phyloP scores from a whole-genome alignment of 1,140 invertebrate genomes.

The Mercenaria mercenaria region DNA sequence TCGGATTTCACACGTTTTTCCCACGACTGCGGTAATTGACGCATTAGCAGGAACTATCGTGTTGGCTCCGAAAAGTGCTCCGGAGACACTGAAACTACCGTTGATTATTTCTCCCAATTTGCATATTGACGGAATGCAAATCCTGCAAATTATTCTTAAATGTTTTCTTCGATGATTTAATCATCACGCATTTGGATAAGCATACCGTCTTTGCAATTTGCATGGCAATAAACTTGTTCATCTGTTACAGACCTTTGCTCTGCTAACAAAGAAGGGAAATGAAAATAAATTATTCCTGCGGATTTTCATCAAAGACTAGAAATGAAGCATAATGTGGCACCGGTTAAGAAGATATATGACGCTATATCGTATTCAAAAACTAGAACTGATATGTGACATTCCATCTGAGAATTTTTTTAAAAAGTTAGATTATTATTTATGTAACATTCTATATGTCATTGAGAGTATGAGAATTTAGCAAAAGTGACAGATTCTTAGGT shows the following conservation, averaged over 20 bases:
- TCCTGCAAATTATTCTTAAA: constrained; percentile 26
- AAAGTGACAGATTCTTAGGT: no score
- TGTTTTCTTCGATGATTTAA: constrained; percentile 32
- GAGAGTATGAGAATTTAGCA: no score
- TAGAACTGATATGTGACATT: neutral
- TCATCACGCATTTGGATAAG: constrained; percentile 33
- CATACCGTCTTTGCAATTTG: constrained; percentile 36
- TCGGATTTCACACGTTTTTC: neutral
- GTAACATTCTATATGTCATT: no score
- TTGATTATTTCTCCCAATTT: neutral
- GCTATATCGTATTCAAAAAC: no score
- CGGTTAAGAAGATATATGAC: no score
- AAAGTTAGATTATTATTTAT: no score
- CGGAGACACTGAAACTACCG: neutral
- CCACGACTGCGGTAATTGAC: neutral
- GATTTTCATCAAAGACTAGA: no score
- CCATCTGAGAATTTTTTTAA: neutral
- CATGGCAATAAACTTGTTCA: neutral
- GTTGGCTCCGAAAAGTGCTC: neutral
- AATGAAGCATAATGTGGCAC: neutral
- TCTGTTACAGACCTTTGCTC: neutral
- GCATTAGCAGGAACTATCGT: neutral
- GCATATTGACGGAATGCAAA: constrained; percentile 13
- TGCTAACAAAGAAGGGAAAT: neutral
- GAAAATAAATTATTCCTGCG: neutral